A percentile compares a stretch with the other conserved stretches of the same genome.
These are phyloP conservation scores for Pinna nobilis DNA, from an alignment of 1,140 invertebrate genomes.

Conservation along the genomic window DNA sequence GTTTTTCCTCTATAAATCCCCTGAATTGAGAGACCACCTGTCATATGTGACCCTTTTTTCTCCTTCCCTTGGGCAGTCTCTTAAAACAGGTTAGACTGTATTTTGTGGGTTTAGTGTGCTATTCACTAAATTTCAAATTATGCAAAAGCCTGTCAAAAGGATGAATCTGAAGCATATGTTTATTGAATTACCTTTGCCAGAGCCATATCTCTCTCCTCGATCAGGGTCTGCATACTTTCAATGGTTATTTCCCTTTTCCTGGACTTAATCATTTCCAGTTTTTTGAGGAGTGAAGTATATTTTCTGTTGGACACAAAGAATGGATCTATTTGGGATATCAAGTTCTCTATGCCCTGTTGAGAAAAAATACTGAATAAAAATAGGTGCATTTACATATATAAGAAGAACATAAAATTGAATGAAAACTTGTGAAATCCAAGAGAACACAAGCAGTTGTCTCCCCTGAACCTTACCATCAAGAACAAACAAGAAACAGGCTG, in stretches of 20 bases:
- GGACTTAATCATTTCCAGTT: conserved; percentile 33
- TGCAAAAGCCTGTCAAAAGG: too few species aligned
- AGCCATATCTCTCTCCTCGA: conserved; percentile 55
- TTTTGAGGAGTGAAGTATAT: conserved; percentile 20
- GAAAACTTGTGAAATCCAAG: not conserved
- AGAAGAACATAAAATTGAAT: not conserved
- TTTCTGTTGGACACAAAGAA: conserved; percentile 5
- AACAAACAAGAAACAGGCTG: not conserved
- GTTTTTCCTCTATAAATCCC: too few species aligned
- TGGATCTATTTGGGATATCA: conserved; percentile 16
- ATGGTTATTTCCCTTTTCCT: conserved; percentile 44
- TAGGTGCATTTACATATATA: too few species aligned
- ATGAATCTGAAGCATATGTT: too few species aligned
- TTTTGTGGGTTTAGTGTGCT: too few species aligned
- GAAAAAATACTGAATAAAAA: too few species aligned
- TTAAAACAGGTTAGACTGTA: too few species aligned
- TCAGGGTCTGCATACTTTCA: conserved; percentile 54
- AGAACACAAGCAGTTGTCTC: too few species aligned
- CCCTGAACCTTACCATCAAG: not conserved
- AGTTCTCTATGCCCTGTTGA: conserved; percentile 33
- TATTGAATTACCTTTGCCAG: conserved; percentile 44
- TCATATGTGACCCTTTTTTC: too few species aligned
- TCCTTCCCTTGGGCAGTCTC: too few species aligned
- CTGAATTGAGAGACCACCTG: too few species aligned
- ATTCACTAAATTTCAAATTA: too few species aligned